Percentiles rank a stretch among this genome's conserved stretches.
These are phyloP conservation scores for Turnix velox DNA, from an alignment of 2,113 vertebrate genomes.

Conservation along the genomic window DNA sequence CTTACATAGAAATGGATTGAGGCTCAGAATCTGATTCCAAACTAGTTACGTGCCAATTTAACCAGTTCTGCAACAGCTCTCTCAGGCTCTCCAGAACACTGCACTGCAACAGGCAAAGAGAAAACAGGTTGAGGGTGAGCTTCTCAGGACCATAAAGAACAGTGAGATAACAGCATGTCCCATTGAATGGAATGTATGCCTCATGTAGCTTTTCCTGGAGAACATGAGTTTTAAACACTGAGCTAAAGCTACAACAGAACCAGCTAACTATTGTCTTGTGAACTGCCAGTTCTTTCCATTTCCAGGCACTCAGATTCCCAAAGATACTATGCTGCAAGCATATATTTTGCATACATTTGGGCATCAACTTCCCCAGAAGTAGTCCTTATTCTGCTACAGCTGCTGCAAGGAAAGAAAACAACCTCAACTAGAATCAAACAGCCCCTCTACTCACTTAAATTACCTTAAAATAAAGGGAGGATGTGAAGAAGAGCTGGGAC, in stretches of 20 bases:
- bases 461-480: slow-evolving; percentile 92
- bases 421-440: background rate
- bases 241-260: background rate
- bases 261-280: background rate
- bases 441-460: background rate
- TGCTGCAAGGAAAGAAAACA: background rate
- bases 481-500: slow-evolving; percentile 88
- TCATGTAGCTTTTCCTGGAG: background rate
- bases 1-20: slow-evolving; percentile 57
- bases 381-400: background rate
- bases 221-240: background rate
- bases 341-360: background rate
- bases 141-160: background rate
- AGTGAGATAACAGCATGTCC: background rate
- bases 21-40: slow-evolving; percentile 57
- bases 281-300: background rate
- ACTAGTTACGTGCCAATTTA: slow-evolving; percentile 77
- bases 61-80: slow-evolving; percentile 87
- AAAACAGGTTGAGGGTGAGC: background rate
- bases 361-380: background rate
- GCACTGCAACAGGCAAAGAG: slow-evolving; percentile 73
- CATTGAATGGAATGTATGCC: background rate
- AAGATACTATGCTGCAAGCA: background rate
- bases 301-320: background rate
- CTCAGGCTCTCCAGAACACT: slow-evolving; percentile 85